Evolutionary conservation across 1,140 invertebrate species (phyloP), one percentile per base, ranked within the genome.

Genomic region (Limonius californicus): DNA sequence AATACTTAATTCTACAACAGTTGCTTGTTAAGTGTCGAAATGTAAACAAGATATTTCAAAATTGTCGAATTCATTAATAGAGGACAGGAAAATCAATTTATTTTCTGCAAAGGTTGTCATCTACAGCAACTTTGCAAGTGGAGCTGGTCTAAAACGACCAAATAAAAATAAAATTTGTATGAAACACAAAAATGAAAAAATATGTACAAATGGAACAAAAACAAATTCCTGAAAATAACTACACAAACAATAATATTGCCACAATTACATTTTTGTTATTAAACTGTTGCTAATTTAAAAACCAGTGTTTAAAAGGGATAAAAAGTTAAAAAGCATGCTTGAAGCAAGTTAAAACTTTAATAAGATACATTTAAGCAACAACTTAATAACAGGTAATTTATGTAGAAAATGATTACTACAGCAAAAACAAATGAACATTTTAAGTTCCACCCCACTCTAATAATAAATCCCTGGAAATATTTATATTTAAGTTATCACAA

Each of bases 1-100:
- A 63, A 63, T 63, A 63, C 62, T 59, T 63, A 63, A 42, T 53
- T 35, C 62, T 63, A 63, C 47, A 63, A 63, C 62, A 63, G 43
- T 53, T 30, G 27, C 18, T 18, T 62, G 47, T 57, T 57, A 62
- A 62, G 56, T 62, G 61, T 62, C 61, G 50, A 62, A 50, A 61
- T 61, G 54, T 61, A 61, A 62, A 57, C 56, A 42, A 21, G 45
- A 50, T 50, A 50, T 43, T 14, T 14, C 16, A 43, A 12, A 43
- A 43, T 43, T 16, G 42, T 16, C 42, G 4, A 43, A 12, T 16
- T 43, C 4, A 4, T 14, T 43, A 43, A 43, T 43, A 43, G 6
- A 39, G 3, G n/a, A 50, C 15, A 50, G 6, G 8, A 50, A 19
- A 19, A 19, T 8, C 3, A 50, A 2, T 19, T 50, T 19, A 50